A percentile compares a stretch with the other conserved stretches of the same genome.
Evolutionary conservation across 2,113 vertebrate genomes (phyloP).

Genomic region (Rhadina sibilatrix): DNA sequence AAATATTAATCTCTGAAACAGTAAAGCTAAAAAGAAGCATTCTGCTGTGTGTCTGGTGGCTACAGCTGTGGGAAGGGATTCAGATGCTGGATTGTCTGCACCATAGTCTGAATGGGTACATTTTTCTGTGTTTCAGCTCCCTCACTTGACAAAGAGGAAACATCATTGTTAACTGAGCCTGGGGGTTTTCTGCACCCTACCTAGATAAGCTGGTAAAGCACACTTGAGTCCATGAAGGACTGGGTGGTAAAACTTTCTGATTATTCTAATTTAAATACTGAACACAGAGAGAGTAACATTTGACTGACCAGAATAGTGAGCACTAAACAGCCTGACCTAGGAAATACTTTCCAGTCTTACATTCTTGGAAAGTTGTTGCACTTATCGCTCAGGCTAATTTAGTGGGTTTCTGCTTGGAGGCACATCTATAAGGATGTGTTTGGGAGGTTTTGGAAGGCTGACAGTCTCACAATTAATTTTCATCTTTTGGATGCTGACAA

Average conservation of each 20-base stretch:
- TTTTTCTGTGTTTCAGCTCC: background rate
- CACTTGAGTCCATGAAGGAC: background rate
- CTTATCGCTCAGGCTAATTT: background rate
- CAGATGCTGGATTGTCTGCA: background rate
- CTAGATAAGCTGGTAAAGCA: background rate
- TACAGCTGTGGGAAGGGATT: conserved; percentile 4
- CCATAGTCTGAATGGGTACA: background rate
- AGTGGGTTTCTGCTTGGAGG: background rate
- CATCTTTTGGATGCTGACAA: background rate
- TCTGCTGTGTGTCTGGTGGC: background rate
- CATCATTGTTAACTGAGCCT: background rate
- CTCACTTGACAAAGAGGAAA: conserved; percentile 21
- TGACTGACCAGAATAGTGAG: background rate
- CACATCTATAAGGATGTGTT: background rate
- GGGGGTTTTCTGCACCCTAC: background rate
- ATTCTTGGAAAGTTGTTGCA: background rate
- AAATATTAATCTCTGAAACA: conserved; percentile 49
- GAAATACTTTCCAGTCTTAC: background rate
- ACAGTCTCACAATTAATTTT: background rate
- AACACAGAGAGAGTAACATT: background rate
- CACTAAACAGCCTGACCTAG: background rate
- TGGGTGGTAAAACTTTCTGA: background rate
- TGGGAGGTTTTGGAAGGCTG: background rate
- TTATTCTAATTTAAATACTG: background rate
- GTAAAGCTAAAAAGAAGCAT: background rate